Base-by-base conservation (phyloP, 2,888 invertebrate species). In the Mythimna impura region DNA sequence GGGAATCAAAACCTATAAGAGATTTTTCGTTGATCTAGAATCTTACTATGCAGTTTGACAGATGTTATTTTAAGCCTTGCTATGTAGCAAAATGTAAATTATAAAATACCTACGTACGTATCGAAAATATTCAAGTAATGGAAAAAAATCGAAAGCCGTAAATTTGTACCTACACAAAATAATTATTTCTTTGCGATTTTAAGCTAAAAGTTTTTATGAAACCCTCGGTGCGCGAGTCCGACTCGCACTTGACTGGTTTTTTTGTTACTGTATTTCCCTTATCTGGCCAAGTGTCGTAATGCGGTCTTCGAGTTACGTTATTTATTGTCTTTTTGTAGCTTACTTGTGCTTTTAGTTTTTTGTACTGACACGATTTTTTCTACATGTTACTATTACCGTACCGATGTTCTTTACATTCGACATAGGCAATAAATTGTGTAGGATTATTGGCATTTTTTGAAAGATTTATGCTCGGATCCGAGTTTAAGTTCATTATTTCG, bases 231-330 rank as follows among this genome's bases (percentile, higher is more conserved):
- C 17, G 2, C 1, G 47, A 47, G 17, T 47, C 20, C 7, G 47
- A 47, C 17, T 47, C 47, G 47, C 47, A 20, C 47, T 47, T 47
- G 7, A 47, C 47, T 47, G 17, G 5, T 47, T 47, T 43, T 89
- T 90, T 87, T 82, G 58, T 75, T 69, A 74, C 86, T 68, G 81
- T 82, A 76, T 79, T 86, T 86, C 79, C 85, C 88, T 89, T 91
- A 91, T 91, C 90, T 89, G 66, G 66, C 62, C 69, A 84, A 88
- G 86, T 84, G 89, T 85, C 88, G 83, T 84, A 80, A 79, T 77
- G 83, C 78, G 77, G 78, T 82, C 80, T 86, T 84, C 78, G 81
- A 78, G 84, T 85, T 57, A 70, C 57, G 84, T 88, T 87, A 90
- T 89, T 89, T 87, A 86, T 87, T 80, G 73, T 83, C 83, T 82